Base-by-base conservation (phyloP, 2,113 vertebrate species). In the Rhea pennata region DNA sequence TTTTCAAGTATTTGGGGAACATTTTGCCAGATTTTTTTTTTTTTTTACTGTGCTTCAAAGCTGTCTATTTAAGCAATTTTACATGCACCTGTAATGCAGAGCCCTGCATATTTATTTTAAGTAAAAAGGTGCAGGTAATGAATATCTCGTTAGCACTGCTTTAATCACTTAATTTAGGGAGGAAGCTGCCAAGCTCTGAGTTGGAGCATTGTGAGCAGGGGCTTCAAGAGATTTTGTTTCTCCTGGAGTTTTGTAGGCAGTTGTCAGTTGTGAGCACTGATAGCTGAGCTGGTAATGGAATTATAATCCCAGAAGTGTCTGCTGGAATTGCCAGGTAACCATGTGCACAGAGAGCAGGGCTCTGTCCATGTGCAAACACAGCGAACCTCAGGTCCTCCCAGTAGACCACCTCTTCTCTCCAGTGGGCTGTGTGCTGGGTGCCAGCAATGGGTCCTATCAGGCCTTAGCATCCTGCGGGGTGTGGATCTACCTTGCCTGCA, bases 91-190 rank as follows among this genome's bases (percentile, higher is more conserved):
- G 92, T 88, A 81, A 31, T 10, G 69, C 69, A 67, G 48, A 86
- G 42, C 42, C 24, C 56, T 2, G 3, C 15, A 0, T 79, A n/a
- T 91, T 95, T 87, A 42, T 85, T 91, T 95, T 77, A 81, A 94
- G 69, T 33, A 39, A 64, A 87, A 91, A 95, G 89, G 82, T 90
- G 84, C 24, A 62, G 56, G 91, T 86, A 91, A 93, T 86, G 51
- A 86, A 88, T 91, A 90, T 90, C 90, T 96, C 87, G 56, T 96
- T 93, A 94, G 51, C 72, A 53, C 61, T 27, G n/a, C 56, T 93
- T 96, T 91, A 95, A 94, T 95, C 46, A 81, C 69, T 85, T 95
- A 71, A 84, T 88, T 95, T 84, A 48, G 82, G 65, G 77, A 87
- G 75, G 82, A 78, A 90, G 76, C 75, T 95, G 91, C 75, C 89